Evolutionary conservation across 2,797 vertebrate genomes (phyloP).

Genomic region (Echiichthys vipera): DNA sequence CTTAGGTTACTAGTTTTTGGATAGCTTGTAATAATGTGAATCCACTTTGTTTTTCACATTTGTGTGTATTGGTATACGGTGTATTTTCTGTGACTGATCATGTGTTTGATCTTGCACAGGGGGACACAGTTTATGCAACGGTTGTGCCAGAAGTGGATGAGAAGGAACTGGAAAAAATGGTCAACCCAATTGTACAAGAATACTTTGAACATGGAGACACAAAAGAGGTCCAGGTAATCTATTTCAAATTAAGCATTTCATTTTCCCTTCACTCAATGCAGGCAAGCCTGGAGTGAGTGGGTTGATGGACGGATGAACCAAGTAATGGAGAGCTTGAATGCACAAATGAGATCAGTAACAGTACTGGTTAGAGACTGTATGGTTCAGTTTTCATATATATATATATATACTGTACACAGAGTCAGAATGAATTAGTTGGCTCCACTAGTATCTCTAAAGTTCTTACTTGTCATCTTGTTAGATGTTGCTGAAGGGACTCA

Average conservation of each 20-base stretch:
- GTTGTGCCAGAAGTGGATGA: conserved; percentile 90
- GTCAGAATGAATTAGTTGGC: neutral
- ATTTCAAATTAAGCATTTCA: neutral
- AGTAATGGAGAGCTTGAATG: neutral
- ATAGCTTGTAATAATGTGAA: neutral
- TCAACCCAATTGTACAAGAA: conserved; percentile 91
- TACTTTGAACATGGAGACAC: conserved; percentile 94
- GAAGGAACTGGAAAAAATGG: conserved; percentile 87
- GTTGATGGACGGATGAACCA: neutral
- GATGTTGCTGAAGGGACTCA: conserved; percentile 88
- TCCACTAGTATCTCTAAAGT: neutral
- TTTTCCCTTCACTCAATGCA: neutral
- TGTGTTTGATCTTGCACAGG: conserved; percentile 70
- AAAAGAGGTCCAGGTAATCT: conserved; percentile 87
- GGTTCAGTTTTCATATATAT: neutral
- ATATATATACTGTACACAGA: neutral
- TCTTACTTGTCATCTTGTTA: conserved; percentile 39
- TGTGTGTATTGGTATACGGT: neutral
- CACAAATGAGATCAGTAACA: neutral
- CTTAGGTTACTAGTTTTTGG: neutral
- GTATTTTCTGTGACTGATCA: no score
- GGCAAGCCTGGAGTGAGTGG: neutral
- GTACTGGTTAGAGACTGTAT: neutral
- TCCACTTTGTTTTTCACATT: neutral
- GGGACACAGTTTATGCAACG: conserved; percentile 89